phyloP scores from a whole-genome alignment of 2,888 invertebrate genomes.

The Lamellibrachia satsuma region DNA sequence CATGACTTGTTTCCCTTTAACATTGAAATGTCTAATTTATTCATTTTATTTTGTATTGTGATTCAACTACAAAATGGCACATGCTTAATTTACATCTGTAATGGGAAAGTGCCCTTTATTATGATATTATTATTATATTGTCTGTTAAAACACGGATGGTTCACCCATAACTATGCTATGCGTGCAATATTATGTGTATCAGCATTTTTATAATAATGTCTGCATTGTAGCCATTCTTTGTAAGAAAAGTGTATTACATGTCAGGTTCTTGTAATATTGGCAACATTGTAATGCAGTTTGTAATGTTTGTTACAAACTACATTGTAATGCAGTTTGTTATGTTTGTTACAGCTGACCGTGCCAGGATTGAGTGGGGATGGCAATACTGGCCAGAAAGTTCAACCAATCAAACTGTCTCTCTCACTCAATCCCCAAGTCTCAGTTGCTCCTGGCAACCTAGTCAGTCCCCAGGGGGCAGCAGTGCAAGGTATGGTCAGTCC shows the following conservation, averaged over 20 bases:
- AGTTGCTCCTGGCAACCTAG: constrained; percentile 26
- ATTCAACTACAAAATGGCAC: no score
- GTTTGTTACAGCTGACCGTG: not conserved
- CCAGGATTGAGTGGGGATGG: not conserved
- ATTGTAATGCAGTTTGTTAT: not conserved
- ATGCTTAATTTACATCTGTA: no score
- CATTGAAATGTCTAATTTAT: no score
- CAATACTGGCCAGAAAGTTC: constrained; percentile 42
- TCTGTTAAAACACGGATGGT: no score
- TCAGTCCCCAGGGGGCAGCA: constrained; percentile 21
- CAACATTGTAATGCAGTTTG: not conserved
- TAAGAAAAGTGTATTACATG: not conserved
- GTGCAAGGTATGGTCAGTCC: constrained; percentile 19
- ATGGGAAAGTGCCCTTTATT: no score
- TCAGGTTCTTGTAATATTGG: not conserved
- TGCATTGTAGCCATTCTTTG: not conserved
- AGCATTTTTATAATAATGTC: not conserved
- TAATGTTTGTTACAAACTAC: not conserved
- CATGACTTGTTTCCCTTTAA: no score
- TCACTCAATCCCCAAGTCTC: constrained; percentile 44
- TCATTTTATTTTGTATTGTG: no score
- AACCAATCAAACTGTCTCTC: constrained; percentile 57
- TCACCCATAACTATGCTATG: no score
- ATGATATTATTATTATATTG: no score
- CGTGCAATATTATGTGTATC: not conserved